A percentile compares a stretch with the other conserved stretches of the same genome.
phyloP scores from a whole-genome alignment of 37 sponge, comb jelly and placozoan species.

The Theonella swinhoei region DNA sequence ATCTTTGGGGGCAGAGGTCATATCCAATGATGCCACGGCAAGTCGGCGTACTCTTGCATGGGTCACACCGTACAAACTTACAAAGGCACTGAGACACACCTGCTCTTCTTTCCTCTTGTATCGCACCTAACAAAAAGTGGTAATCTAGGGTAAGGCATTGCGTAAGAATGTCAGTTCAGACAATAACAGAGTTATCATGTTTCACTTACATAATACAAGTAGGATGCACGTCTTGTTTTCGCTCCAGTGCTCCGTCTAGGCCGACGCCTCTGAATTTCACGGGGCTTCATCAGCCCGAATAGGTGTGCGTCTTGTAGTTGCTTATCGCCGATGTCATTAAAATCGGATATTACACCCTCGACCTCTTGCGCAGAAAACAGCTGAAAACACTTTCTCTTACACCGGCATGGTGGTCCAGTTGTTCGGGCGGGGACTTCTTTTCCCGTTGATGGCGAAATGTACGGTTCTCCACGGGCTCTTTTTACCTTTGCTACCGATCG shows the following conservation, averaged over 20 bases:
- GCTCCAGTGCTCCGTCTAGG: no score
- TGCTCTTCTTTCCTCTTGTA: no score
- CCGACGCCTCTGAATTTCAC: not conserved
- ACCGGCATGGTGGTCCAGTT: not conserved
- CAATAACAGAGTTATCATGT: no score
- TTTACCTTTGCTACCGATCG: conserved; percentile 17
- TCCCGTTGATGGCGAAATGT: conserved; percentile 22
- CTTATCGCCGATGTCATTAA: no score
- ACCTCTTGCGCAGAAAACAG: not conserved
- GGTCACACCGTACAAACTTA: not conserved
- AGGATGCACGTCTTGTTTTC: not conserved
- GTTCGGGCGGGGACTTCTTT: not conserved
- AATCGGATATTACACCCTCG: not conserved
- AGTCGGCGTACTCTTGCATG: not conserved
- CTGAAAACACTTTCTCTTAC: conserved; percentile 3
- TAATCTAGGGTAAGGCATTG: no score
- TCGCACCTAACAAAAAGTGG: no score
- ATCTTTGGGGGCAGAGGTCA: not conserved
- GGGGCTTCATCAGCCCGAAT: not conserved
- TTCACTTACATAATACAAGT: no score
- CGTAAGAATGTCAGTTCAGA: no score
- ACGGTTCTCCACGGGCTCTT: conserved; percentile 4
- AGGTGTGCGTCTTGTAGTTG: not conserved
- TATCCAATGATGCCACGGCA: not conserved
- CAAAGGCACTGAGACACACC: no score